A percentile compares a stretch with the other conserved stretches of the same genome.
Conservation (phyloP, 2,113 vertebrate species). For the Otocyon megalotis region DNA sequence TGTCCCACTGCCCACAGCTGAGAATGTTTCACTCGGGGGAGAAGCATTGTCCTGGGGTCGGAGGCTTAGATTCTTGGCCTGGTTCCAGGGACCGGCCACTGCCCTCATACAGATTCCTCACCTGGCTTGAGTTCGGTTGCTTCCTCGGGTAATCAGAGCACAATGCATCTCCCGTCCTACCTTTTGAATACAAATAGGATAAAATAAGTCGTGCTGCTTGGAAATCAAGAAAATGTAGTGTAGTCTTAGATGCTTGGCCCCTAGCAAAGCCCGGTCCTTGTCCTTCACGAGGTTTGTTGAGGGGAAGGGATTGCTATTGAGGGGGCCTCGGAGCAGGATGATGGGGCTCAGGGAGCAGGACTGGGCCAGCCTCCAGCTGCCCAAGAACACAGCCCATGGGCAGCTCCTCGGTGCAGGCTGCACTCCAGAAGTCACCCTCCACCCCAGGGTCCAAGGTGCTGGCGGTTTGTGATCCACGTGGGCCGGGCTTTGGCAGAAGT, state of each 20-base stretch:
- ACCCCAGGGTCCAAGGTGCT: not conserved
- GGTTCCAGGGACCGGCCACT: fast-evolving
- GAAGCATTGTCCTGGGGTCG: not conserved
- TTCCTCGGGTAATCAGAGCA: too few species aligned
- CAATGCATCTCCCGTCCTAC: not conserved
- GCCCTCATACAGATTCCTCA: too few species aligned
- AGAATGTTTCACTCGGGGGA: not conserved
- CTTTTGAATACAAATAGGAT: not conserved
- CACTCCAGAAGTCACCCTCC: too few species aligned
- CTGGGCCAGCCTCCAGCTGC: fast-evolving
- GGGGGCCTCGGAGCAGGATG: not conserved
- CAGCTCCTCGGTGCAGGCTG: fast-evolving
- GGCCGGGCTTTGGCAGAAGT: not conserved
- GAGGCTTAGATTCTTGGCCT: fast-evolving
- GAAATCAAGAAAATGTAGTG: not conserved
- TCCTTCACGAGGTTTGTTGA: not conserved
- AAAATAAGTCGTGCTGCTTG: not conserved
- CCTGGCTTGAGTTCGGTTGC: not conserved
- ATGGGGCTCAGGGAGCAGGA: not conserved
- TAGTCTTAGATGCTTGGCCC: fast-evolving
- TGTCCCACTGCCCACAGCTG: fast-evolving
- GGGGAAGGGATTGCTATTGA: fast-evolving
- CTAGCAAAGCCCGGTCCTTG: too few species aligned
- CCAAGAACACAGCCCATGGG: fast-evolving
- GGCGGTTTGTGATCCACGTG: fast-evolving